These are phyloP conservation scores for Sphecodes monilicornis DNA, from an alignment of 2,888 invertebrate genomes.

Conservation along the genomic window DNA sequence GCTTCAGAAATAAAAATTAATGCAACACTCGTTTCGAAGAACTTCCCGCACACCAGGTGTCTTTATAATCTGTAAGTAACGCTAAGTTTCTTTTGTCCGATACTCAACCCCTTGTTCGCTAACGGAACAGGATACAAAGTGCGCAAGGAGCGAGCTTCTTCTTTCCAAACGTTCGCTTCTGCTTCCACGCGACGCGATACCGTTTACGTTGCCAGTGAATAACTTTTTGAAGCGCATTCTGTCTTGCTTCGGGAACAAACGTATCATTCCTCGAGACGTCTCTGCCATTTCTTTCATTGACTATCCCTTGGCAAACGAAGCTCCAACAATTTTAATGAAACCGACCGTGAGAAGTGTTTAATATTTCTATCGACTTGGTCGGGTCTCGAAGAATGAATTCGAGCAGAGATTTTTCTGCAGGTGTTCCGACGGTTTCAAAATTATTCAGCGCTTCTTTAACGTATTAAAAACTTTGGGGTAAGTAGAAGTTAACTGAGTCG, in stretches of 20 bases:
- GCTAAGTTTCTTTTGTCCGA: slow-evolving; percentile 15
- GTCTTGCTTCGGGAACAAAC: not conserved
- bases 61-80: slow-evolving; percentile 37
- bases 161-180: slow-evolving; percentile 10
- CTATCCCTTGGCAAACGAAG: not conserved
- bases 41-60: slow-evolving; percentile 25
- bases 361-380: not conserved
- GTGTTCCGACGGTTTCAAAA: too few species aligned
- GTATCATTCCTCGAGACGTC: not conserved
- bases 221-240: not conserved
- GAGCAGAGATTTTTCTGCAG: not conserved
- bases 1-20: slow-evolving; percentile 24
- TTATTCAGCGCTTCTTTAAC: too few species aligned
- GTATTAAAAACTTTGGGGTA: too few species aligned
- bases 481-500: too few species aligned
- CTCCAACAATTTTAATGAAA: not conserved
- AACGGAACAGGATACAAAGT: slow-evolving; percentile 6
- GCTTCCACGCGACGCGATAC: slow-evolving; percentile 12
- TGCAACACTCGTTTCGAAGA: slow-evolving; percentile 7
- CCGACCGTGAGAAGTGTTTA: not conserved
- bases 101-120: not conserved
- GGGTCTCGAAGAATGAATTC: not conserved
- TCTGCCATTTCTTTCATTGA: not conserved
- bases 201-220: not conserved
- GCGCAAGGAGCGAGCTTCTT: not conserved